phyloP scores from a whole-genome alignment of 2,113 vertebrate species.

The Zapornia atra region DNA sequence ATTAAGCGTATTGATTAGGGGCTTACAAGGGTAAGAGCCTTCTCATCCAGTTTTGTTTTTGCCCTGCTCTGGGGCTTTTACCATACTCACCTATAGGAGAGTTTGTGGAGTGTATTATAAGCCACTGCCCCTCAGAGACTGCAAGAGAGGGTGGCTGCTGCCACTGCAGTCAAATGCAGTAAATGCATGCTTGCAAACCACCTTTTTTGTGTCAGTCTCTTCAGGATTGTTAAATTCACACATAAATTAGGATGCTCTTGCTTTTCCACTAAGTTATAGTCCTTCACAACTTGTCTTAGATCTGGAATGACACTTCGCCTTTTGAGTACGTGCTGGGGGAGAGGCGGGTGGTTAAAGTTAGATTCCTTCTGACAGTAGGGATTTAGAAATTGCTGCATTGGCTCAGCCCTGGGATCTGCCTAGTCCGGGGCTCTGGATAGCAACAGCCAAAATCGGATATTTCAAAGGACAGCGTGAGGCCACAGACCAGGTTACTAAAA shows the following conservation, averaged over 20 bases:
- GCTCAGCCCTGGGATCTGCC: slow-evolving; percentile 29
- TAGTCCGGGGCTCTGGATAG: not conserved
- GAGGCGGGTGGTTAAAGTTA: slow-evolving; percentile 27
- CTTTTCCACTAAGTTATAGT: not conserved
- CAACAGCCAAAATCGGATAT: not conserved
- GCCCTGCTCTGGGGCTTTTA: not conserved
- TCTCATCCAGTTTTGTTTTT: not conserved
- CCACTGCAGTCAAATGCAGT: not conserved
- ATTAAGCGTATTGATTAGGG: not conserved
- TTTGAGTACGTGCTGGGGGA: slow-evolving; percentile 9
- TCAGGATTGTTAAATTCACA: not conserved
- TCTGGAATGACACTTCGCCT: not conserved
- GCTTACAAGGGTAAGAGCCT: not conserved
- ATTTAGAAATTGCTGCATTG: slow-evolving; percentile 37
- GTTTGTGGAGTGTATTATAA: not conserved
- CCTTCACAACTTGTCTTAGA: slow-evolving; percentile 11
- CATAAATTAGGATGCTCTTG: not conserved
- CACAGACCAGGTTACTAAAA: slow-evolving; percentile 27
- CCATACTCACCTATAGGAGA: not conserved
- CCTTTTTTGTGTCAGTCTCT: not conserved
- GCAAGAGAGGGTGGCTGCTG: not conserved
- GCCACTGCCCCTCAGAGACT: not conserved
- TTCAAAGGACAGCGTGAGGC: slow-evolving; percentile 4
- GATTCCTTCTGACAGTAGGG: slow-evolving; percentile 38
- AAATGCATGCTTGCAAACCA: not conserved